Base-by-base conservation (phyloP, 2,888 invertebrate species). In the Oegoconia quadripuncta region DNA sequence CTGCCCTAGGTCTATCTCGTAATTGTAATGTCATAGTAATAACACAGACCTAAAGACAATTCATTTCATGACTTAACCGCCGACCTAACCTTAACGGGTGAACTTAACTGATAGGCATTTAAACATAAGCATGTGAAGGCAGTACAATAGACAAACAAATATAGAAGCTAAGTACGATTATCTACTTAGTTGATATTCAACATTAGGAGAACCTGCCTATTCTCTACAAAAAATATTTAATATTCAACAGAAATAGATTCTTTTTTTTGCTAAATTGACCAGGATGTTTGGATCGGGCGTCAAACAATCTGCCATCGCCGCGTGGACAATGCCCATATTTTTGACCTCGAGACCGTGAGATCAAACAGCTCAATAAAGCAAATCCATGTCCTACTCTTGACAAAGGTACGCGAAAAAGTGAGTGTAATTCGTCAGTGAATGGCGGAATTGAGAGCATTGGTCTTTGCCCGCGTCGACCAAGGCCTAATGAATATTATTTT, bases 391-490 rank as follows among this genome's bases (percentile, higher is more conserved):
- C 33, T 37, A 44, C 42, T 36, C 39, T 30, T 29, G n/a, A n/a
- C 33, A 31, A 18, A 31, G 29, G 30, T 39, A 51, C 47, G 25
- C 46, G 47, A 40, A 56, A 45, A 61, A 59, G 58, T 59, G 47
- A 67, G 52, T 59, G 65, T 59, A 68, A 71, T 71, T 69, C 57
- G 62, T 63, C 35, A 57, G 79, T 78, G 77, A 84, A 83, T 78
- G 76, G 81, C 80, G 74, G 79, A 80, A 78, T 74, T 69, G 55
- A 69, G 57, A 62, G 51, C 59, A 57, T 56, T 58, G 48, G 49
- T 44, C 55, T 48, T 46, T 60, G 5, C 13, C 54, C 50, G 46
- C 47, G 43, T 48, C 46, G 44, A 44, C 42, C 74, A 77, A 79
- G 78, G 77, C 62, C 65, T 43, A 41, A 48, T 41, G 44, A 52